phyloP scores from a whole-genome alignment of 2,888 invertebrate species.

The Diloba caeruleocephala region DNA sequence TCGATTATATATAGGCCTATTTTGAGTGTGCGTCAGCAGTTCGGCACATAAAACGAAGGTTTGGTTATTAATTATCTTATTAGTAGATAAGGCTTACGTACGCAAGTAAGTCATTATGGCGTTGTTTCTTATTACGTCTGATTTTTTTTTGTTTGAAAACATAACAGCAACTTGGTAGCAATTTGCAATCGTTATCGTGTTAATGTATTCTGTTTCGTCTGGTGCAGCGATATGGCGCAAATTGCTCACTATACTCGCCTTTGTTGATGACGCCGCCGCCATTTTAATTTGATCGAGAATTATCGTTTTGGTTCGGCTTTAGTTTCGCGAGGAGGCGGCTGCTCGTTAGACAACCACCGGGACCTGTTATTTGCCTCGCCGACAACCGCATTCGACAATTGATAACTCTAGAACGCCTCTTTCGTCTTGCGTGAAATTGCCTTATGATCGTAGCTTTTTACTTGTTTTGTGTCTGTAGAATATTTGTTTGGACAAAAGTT shows the following conservation, averaged over 20 bases:
- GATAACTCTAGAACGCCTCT: slow-evolving; percentile 70
- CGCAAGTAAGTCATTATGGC: slow-evolving; percentile 9
- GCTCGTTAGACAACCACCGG: slow-evolving; percentile 55
- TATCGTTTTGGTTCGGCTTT: slow-evolving; percentile 56
- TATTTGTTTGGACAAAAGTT: slow-evolving; percentile 53
- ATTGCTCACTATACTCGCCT: slow-evolving; percentile 56
- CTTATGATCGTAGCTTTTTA: slow-evolving; percentile 62
- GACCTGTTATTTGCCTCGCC: slow-evolving; percentile 60
- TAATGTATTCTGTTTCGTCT: slow-evolving; percentile 54
- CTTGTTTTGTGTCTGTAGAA: slow-evolving; percentile 50
- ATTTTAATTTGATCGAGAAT: slow-evolving; percentile 71
- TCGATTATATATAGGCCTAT: slow-evolving; percentile 32
- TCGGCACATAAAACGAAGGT: slow-evolving; percentile 35
- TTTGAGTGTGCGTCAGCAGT: slow-evolving; percentile 29
- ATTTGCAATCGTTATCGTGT: slow-evolving; percentile 60
- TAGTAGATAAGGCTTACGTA: slow-evolving; percentile 20
- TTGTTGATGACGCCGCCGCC: slow-evolving; percentile 68
- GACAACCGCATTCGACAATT: slow-evolving; percentile 61
- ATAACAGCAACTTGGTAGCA: slow-evolving; percentile 33
- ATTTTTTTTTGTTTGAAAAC: slow-evolving; percentile 25
- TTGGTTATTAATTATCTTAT: slow-evolving; percentile 27
- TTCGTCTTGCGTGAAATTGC: slow-evolving; percentile 74
- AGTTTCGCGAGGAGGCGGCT: slow-evolving; percentile 55
- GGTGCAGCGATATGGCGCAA: slow-evolving; percentile 59
- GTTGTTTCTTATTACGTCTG: slow-evolving; percentile 16